Conservation (phyloP, 2,888 invertebrate species). For the Slavum lentiscoides region DNA sequence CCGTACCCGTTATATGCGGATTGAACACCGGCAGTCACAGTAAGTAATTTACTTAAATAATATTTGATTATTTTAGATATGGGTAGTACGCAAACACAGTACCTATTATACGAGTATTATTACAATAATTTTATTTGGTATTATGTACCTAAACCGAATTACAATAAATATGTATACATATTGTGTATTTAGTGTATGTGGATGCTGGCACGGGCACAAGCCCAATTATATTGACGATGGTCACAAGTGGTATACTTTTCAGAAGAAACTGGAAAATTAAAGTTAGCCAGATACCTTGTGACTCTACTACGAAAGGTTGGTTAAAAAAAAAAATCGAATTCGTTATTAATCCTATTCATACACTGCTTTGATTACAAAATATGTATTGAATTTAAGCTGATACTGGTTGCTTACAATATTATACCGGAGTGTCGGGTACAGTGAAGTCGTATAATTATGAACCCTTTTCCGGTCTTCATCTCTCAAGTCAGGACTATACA, state of each 20-base stretch:
- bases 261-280: slow-evolving; percentile 80
- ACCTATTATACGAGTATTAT: too few relatives aligned
- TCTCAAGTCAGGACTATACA: slow-evolving; percentile 87
- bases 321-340: too few relatives aligned
- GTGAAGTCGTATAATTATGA: slow-evolving; percentile 85
- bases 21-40: slow-evolving; percentile 80
- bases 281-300: slow-evolving; percentile 78
- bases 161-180: neutral
- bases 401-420: slow-evolving; percentile 78
- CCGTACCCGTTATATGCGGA: slow-evolving; percentile 80
- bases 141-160: neutral
- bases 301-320: slow-evolving; percentile 69
- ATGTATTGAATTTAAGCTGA: slow-evolving; percentile 63
- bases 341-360: too few relatives aligned
- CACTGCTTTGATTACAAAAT: neutral
- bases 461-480: slow-evolving; percentile 72
- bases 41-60: slow-evolving; percentile 61
- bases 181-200: slow-evolving; percentile 72
- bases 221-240: slow-evolving; percentile 79
- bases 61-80: neutral
- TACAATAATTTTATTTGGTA: neutral
- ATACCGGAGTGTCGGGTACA: slow-evolving; percentile 78
- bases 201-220: slow-evolving; percentile 76
- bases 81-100: neutral
- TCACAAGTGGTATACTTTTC: slow-evolving; percentile 76